Conservation (phyloP, 2,888 invertebrate species). For the Cosmia trapezina region DNA sequence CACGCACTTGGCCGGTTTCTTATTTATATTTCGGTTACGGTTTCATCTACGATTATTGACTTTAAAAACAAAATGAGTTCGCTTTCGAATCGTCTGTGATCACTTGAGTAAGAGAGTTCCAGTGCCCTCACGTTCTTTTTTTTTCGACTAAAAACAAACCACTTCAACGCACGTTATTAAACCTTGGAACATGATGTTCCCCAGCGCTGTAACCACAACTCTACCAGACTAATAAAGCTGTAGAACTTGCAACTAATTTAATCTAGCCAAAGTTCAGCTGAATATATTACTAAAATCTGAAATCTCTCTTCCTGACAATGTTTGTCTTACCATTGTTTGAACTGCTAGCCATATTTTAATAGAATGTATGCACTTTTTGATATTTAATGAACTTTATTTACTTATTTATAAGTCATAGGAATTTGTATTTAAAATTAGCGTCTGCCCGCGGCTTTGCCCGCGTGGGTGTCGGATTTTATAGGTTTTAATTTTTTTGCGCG, state of each 20-base stretch:
- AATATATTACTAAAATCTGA: conserved; percentile 26
- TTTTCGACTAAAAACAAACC: not conserved
- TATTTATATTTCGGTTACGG: no score
- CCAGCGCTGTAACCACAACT: conserved; percentile 12
- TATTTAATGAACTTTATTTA: not conserved
- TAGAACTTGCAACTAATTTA: conserved; percentile 51
- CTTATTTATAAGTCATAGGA: no score
- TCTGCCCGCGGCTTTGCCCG: no score
- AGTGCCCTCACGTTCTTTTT: not conserved
- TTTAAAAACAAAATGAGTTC: no score
- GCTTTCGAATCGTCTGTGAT: no score
- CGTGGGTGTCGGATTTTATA: no score
- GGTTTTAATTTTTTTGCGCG: no score
- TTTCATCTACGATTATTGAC: no score
- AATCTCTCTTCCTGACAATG: conserved; percentile 5
- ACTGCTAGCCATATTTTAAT: conserved; percentile 6
- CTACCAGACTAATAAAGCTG: conserved; percentile 36
- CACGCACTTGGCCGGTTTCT: no score
- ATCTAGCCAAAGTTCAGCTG: conserved; percentile 45
- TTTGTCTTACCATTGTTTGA: conserved; percentile 20
- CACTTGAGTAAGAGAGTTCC: no score
- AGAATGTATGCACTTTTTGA: not conserved
- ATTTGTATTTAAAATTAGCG: no score
- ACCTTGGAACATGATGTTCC: conserved; percentile 6
- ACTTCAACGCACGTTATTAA: conserved; percentile 20